Conservation (phyloP, 2,797 vertebrate species). For the Thalassophryne amazonica region DNA sequence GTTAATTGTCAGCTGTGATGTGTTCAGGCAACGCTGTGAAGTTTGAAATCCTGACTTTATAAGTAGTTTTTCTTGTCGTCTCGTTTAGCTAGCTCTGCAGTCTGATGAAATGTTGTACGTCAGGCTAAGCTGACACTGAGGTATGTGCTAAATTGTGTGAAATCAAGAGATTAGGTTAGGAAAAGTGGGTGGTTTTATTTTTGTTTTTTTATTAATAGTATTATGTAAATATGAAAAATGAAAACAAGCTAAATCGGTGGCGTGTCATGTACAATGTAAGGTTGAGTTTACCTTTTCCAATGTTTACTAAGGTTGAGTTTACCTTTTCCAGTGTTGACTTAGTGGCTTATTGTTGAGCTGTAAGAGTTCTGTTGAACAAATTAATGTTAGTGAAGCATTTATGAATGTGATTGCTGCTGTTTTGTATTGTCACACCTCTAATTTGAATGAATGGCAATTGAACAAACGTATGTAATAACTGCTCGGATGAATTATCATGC, state of each 20-base stretch:
- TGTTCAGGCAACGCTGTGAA: slow-evolving; percentile 9
- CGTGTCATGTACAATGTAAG: neutral
- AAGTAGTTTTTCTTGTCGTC: slow-evolving; percentile 8
- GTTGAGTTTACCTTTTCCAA: neutral
- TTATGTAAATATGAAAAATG: slow-evolving; percentile 16
- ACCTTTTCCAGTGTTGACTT: neutral
- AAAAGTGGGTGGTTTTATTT: no score
- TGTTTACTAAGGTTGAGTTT: no score
- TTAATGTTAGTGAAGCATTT: slow-evolving; percentile 30
- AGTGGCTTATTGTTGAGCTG: neutral
- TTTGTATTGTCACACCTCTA: slow-evolving; percentile 42
- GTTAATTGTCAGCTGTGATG: neutral
- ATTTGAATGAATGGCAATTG: slow-evolving; percentile 15
- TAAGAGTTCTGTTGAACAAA: slow-evolving; percentile 12
- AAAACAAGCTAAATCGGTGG: neutral
- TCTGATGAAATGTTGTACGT: neutral
- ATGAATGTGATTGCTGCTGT: slow-evolving; percentile 41
- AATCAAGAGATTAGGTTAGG: neutral
- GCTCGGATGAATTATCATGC: slow-evolving; percentile 9
- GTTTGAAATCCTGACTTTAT: slow-evolving; percentile 24
- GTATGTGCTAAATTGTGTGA: slow-evolving; percentile 7
- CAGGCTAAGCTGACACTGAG: neutral
- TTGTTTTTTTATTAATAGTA: slow-evolving; percentile 1
- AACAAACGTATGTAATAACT: neutral
- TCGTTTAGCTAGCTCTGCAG: slow-evolving; percentile 18